A percentile compares a stretch with the other conserved stretches of the same genome.
Conservation (phyloP, 1,140 invertebrate genomes). For the Drosophila nigromelanica region DNA sequence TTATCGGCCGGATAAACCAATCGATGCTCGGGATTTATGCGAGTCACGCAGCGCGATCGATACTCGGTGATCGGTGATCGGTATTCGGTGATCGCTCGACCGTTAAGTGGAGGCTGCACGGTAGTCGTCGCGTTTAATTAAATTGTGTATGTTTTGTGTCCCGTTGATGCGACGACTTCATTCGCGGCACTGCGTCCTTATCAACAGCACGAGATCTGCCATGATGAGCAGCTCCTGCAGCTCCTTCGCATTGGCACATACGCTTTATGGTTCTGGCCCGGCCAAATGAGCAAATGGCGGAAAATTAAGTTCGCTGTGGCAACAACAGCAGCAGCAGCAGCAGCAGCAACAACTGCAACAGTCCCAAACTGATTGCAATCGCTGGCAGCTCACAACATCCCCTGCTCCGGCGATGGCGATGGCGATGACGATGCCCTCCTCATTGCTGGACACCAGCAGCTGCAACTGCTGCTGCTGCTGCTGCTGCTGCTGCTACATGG, state of each 20-base stretch:
- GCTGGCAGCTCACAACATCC: constrained; percentile 48
- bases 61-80: constrained; percentile 6
- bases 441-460: constrained; percentile 24
- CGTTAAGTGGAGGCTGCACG: constrained; percentile 40
- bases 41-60: constrained; percentile 23
- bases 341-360: constrained; percentile 17
- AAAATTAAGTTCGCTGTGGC: constrained; percentile 62
- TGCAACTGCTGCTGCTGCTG: constrained; percentile 15
- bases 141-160: constrained; percentile 69
- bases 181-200: constrained; percentile 52
- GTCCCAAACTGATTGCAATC: constrained; percentile 62
- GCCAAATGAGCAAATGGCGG: constrained; percentile 76
- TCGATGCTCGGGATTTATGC: constrained; percentile 40
- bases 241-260: constrained; percentile 45
- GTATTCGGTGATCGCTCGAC: neutral
- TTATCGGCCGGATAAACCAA: constrained; percentile 19
- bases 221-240: constrained; percentile 31
- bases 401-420: constrained; percentile 35
- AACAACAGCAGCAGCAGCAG: constrained; percentile 6
- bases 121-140: constrained; percentile 77
- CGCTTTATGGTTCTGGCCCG: constrained; percentile 53
- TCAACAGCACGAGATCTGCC: constrained; percentile 65
- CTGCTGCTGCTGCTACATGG: constrained; percentile 23
- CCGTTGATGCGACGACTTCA: constrained; percentile 56
- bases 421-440: constrained; percentile 38